A percentile compares a stretch with the other conserved stretches of the same genome.
These are phyloP conservation scores for Lasaia peninsularis DNA, from an alignment of 1,140 invertebrate genomes.

Conservation along the genomic window DNA sequence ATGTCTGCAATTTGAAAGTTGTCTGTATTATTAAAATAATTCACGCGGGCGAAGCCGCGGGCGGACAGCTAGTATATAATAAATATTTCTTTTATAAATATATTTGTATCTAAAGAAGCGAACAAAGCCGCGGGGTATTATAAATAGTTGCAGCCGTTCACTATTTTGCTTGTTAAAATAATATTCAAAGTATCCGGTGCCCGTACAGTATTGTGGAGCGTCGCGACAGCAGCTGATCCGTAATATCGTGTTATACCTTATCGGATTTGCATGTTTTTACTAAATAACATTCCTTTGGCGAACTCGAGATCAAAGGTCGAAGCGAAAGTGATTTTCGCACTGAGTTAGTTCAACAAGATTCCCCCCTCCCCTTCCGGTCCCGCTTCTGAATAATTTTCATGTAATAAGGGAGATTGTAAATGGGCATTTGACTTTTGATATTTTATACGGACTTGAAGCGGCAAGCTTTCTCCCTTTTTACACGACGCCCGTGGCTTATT, in stretches of 20 bases:
- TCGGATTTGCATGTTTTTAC: constrained; percentile 78
- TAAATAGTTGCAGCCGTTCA: not conserved
- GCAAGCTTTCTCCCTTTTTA: constrained; percentile 9
- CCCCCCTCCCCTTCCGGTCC: constrained; percentile 56
- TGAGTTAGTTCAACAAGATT: constrained; percentile 73
- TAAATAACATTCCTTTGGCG: constrained; percentile 76
- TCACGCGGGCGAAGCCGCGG: no score
- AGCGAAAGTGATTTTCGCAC: constrained; percentile 74
- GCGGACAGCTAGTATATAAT: no score
- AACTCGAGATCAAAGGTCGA: constrained; percentile 70
- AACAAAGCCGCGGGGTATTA: no score
- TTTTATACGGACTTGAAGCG: constrained; percentile 37
- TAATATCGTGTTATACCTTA: constrained; percentile 77
- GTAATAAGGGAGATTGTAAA: constrained; percentile 75
- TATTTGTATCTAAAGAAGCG: no score
- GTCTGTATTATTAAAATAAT: no score
- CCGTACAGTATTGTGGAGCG: constrained; percentile 37
- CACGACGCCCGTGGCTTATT: constrained; percentile 12
- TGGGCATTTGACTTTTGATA: constrained; percentile 61
- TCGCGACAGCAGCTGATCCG: constrained; percentile 47
- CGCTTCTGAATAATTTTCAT: constrained; percentile 71
- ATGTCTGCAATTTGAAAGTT: no score
- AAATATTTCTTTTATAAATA: no score
- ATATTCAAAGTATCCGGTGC: constrained; percentile 49
- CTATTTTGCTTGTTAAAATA: constrained; percentile 33